A percentile compares a stretch with the other conserved stretches of the same genome.
phyloP scores from a whole-genome alignment of 2,797 vertebrate species.

The Pempheris klunzingeri region DNA sequence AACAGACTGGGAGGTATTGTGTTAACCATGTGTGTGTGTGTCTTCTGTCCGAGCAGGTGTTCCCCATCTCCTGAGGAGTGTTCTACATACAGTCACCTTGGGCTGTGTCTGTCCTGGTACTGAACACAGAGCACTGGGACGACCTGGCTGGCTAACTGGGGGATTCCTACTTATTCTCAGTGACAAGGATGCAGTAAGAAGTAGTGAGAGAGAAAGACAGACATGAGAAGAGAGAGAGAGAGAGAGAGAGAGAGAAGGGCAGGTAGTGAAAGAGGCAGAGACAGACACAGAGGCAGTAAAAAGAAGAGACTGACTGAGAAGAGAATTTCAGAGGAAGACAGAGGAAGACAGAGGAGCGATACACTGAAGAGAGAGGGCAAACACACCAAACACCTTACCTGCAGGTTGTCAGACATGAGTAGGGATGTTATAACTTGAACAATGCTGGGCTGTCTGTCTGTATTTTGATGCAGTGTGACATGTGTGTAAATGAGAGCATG shows the following conservation, averaged over 20 bases:
- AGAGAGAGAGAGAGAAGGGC: too few relatives aligned
- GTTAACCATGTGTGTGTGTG: conserved; percentile 6
- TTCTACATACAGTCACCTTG: conserved; percentile 81
- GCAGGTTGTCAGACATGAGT: conserved; percentile 15
- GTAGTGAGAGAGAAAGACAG: not conserved
- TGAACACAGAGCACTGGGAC: conserved; percentile 59
- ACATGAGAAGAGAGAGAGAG: too few relatives aligned
- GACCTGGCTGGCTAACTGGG: conserved; percentile 50
- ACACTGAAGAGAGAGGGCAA: conserved; percentile 3
- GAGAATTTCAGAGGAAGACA: too few relatives aligned
- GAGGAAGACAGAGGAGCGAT: not conserved
- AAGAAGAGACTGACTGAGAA: not conserved
- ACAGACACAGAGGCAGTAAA: not conserved
- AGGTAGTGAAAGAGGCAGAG: not conserved
- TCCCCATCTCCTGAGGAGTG: conserved; percentile 75
- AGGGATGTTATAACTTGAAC: not conserved
- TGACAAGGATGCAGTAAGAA: conserved; percentile 13
- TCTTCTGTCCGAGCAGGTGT: conserved; percentile 64
- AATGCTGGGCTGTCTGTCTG: conserved; percentile 2
- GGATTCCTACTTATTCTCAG: conserved; percentile 57
- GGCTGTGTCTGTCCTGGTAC: conserved; percentile 73
- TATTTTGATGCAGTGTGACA: conserved; percentile 7
- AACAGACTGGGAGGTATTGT: conserved; percentile 12
- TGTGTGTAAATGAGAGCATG: conserved; percentile 14
- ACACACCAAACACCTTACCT: conserved; percentile 11